A percentile compares a stretch with the other conserved stretches of the same genome.
These are phyloP conservation scores for Erynnis tages DNA, from an alignment of 2,888 invertebrate species.

Conservation along the genomic window DNA sequence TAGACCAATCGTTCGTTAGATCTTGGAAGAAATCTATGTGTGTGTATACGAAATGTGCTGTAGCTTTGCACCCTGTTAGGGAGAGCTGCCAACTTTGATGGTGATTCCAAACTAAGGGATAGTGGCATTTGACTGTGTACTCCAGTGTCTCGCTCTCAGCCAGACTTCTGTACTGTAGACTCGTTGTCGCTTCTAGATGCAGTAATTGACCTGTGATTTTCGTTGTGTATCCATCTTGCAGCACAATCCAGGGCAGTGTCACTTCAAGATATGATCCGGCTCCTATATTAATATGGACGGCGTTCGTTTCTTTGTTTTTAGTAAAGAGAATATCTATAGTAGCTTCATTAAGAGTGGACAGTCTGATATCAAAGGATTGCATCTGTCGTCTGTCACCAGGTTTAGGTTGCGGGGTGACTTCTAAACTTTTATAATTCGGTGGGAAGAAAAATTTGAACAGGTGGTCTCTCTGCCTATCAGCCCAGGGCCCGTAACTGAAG, in stretches of 20 bases:
- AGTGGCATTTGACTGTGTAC: constrained; percentile 93
- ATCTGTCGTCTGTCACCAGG: constrained; percentile 94
- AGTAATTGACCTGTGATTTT: constrained; percentile 96
- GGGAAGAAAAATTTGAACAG: constrained; percentile 98
- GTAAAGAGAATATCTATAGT: constrained; percentile 98
- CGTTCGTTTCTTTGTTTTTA: constrained; percentile 96
- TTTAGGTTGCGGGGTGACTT: constrained; percentile 89
- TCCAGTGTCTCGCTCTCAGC: constrained; percentile 97
- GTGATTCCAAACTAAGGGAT: constrained; percentile 97
- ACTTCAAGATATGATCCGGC: constrained; percentile 98
- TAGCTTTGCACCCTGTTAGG: constrained; percentile 96
- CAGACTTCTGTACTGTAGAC: constrained; percentile 95
- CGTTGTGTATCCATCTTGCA: constrained; percentile 93
- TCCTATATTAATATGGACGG: constrained; percentile 96
- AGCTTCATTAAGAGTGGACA: constrained; percentile 95
- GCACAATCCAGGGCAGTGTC: constrained; percentile 96
- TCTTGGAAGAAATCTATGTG: constrained; percentile 98
- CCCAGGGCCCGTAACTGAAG: constrained; percentile 99
- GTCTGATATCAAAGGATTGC: constrained; percentile 95
- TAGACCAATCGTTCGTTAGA: constrained; percentile 97
- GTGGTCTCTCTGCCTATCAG: constrained; percentile 97
- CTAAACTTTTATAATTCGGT: constrained; percentile 89
- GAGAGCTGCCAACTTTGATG: constrained; percentile 97
- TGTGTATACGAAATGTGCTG: constrained; percentile 94
- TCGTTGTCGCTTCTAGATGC: constrained; percentile 97